Conservation (phyloP, 2,888 invertebrate species). For the Drosophila lacicola region DNA sequence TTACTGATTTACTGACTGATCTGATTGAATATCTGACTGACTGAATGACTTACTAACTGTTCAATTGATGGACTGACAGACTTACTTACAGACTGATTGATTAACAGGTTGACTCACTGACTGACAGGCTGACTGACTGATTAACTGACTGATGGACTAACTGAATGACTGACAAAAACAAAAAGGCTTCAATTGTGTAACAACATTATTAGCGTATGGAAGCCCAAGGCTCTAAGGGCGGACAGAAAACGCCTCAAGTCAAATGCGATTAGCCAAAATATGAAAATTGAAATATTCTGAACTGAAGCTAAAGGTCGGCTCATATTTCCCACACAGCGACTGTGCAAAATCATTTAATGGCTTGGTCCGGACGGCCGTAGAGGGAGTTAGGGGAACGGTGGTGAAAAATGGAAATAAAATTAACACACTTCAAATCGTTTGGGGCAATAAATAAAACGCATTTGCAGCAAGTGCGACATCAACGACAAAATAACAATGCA, state of each 20-base stretch:
- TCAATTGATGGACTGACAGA: too few relatives aligned
- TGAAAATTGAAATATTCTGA: conserved; percentile 17
- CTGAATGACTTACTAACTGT: too few relatives aligned
- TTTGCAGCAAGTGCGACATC: conserved; percentile 72
- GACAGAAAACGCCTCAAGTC: not conserved
- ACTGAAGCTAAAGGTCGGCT: conserved; percentile 17
- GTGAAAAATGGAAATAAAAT: conserved; percentile 67
- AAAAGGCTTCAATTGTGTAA: not conserved
- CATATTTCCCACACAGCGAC: conserved; percentile 2
- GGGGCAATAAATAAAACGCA: conserved; percentile 53
- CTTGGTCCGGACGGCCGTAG: not conserved
- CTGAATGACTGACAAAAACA: not conserved
- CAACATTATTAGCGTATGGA: not conserved
- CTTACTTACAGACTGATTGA: not conserved
- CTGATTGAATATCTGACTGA: too few relatives aligned
- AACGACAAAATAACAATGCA: conserved; percentile 78
- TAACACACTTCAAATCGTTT: conserved; percentile 67
- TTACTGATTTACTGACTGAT: too few relatives aligned
- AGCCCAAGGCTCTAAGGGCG: too few relatives aligned
- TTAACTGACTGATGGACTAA: not conserved
- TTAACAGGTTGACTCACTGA: not conserved
- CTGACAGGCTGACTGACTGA: not conserved
- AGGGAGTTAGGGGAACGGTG: not conserved
- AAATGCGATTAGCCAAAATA: conserved; percentile 32
- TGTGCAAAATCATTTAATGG: conserved; percentile 35